Evolutionary conservation across 2,888 invertebrate genomes (phyloP), one percentile per base, ranked within the genome.

Genomic region (Aradus depressus): DNA sequence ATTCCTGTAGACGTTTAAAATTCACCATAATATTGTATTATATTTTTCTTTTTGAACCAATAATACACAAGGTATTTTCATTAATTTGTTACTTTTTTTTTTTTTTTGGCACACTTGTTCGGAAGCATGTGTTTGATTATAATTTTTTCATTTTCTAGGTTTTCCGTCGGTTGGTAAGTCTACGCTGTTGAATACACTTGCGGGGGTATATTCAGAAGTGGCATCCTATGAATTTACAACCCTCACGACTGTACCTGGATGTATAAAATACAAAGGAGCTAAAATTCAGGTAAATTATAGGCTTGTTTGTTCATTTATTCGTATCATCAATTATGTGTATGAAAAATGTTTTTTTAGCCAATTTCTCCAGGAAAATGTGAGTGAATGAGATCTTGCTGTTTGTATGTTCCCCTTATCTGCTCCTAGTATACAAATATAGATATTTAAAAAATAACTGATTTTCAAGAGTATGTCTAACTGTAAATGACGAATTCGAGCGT

Each of bases 141-240:
- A 28, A 41, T 41, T 41, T 31, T 45, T 45, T 26, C 25, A 23
- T 51, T 48, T 48, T 41, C 12, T 21, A 80, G 91, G 93, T 8
- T 98, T 99, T 72, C 98, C 98, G 4, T 98, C 97, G 0, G 97
- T 99, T 35, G 98, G 98, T 1, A 99, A 99, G 69, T 97, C 97
- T 0, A 99, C 98, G 0, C 70, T 99, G 44, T 74, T 99, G 12
- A 95, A 90, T 59, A 99, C 92, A 62, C 70, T 99, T 58, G 97
- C 98, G n/a, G 98, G 98, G 12, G 98, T 99, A 8, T 98, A 98
- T 68, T 97, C 97, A 0, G 98, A 99, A 72, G 97, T 97, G 4
- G 98, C 97, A 26, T 96, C 97, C 0, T 98, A 98, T 67, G 98
- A 98, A 72, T 99, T 99, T 71, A 99, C 98, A 58, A 99, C 98